A percentile compares a stretch with the other conserved stretches of the same genome.
Evolutionary conservation across 1,140 invertebrate genomes (phyloP).

Genomic region (Hycleus cichorii): DNA sequence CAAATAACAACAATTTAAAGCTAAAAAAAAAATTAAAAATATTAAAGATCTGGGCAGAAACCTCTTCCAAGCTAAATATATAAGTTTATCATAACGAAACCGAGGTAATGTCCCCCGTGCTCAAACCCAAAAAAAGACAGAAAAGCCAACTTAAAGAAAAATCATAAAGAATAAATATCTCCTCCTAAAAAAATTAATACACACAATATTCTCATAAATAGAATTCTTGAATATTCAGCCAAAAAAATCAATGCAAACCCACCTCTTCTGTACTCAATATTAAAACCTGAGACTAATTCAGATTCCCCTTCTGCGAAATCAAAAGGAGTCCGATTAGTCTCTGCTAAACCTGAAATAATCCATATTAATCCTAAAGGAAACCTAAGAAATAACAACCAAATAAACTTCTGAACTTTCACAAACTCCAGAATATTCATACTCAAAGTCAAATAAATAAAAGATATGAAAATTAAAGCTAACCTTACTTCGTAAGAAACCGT

Average conservation of each 20-base stretch:
- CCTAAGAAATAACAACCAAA: no score
- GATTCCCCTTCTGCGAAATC: slow-evolving; percentile 70
- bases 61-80: slow-evolving; percentile 50
- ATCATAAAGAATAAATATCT: slow-evolving; percentile 38
- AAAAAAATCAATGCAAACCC: slow-evolving; percentile 69
- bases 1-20: slow-evolving; percentile 26
- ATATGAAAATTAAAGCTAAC: no score
- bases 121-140: slow-evolving; percentile 50
- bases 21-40: slow-evolving; percentile 44
- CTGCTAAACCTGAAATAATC: slow-evolving; percentile 53
- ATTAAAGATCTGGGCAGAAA: slow-evolving; percentile 48
- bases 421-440: no score
- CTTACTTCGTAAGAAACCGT: no score
- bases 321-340: slow-evolving; percentile 68
- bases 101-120: slow-evolving; percentile 50
- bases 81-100: slow-evolving; percentile 55
- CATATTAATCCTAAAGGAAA: slow-evolving; percentile 34
- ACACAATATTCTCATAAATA: slow-evolving; percentile 57
- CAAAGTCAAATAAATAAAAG: no score
- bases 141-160: slow-evolving; percentile 46
- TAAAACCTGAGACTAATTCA: slow-evolving; percentile 70
- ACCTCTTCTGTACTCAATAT: slow-evolving; percentile 49
- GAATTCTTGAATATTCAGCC: slow-evolving; percentile 59
- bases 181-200: slow-evolving; percentile 46
- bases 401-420: no score